Evolutionary conservation across 2,888 invertebrate species (phyloP).

Genomic region (Dorcus parallelipipedus): DNA sequence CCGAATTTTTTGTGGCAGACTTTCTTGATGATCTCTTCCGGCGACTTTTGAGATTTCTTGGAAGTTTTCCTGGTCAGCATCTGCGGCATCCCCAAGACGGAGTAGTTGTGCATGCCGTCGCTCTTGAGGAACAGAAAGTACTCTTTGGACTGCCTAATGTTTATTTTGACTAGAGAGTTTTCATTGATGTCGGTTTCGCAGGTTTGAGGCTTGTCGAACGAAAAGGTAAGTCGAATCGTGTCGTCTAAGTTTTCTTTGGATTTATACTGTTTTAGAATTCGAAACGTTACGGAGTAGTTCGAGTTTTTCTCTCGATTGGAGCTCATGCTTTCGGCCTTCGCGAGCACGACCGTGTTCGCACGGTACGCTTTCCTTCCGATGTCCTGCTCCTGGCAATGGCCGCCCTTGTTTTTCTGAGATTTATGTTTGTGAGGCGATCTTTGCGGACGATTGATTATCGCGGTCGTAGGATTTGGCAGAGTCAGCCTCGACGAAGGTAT

Average conservation of each 20-base stretch:
- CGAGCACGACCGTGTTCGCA: slow-evolving; percentile 65
- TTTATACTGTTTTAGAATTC: slow-evolving; percentile 62
- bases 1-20: slow-evolving; percentile 39
- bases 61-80: slow-evolving; percentile 36
- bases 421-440: slow-evolving; percentile 26
- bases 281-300: slow-evolving; percentile 65
- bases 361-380: slow-evolving; percentile 62
- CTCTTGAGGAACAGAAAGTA: slow-evolving; percentile 60
- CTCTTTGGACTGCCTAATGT: slow-evolving; percentile 56
- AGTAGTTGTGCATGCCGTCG: slow-evolving; percentile 57
- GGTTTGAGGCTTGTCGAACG: slow-evolving; percentile 43
- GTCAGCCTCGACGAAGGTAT: slow-evolving; percentile 28
- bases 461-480: slow-evolving; percentile 15
- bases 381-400: slow-evolving; percentile 59
- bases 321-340: slow-evolving; percentile 62
- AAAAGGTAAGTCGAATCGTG: slow-evolving; percentile 54
- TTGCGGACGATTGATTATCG: slow-evolving; percentile 26
- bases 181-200: slow-evolving; percentile 37
- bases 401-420: slow-evolving; percentile 7
- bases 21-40: slow-evolving; percentile 31
- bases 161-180: slow-evolving; percentile 53
- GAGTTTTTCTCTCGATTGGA: slow-evolving; percentile 50
- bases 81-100: slow-evolving; percentile 56
- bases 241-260: slow-evolving; percentile 46
- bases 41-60: slow-evolving; percentile 31